Conservation (phyloP, 2,797 vertebrate species). For the Squalus acanthias region DNA sequence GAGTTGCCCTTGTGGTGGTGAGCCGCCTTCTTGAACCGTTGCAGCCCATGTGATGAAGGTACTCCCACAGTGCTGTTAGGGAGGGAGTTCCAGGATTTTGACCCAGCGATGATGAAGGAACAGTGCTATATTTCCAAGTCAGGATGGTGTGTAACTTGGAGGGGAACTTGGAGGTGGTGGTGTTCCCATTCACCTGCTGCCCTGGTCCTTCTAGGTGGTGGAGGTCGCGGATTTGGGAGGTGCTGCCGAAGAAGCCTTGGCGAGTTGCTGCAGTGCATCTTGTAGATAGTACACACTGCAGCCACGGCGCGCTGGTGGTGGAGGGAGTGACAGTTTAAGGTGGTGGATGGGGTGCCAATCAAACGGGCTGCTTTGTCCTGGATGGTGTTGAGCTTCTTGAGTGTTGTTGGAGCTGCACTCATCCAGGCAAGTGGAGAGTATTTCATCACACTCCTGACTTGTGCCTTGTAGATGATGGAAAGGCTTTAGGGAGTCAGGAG, state of each 20-base stretch:
- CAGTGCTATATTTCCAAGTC: neutral
- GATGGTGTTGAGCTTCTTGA: neutral
- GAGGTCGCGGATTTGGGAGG: too few species aligned
- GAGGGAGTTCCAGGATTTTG: neutral
- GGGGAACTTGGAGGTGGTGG: neutral
- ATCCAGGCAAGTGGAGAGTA: neutral
- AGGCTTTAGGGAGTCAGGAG: neutral
- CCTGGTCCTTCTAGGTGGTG: neutral
- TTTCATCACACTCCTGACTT: neutral
- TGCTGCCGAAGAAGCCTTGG: neutral
- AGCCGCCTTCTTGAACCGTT: neutral
- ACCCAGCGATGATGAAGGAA: neutral
- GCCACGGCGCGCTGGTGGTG: too few species aligned
- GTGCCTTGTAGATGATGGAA: neutral
- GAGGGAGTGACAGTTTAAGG: neutral
- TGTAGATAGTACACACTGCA: neutral
- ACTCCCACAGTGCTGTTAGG: neutral
- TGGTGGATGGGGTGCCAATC: neutral
- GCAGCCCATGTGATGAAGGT: neutral
- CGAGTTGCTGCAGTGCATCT: neutral
- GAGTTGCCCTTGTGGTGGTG: neutral
- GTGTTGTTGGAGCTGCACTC: neutral
- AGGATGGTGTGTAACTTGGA: neutral
- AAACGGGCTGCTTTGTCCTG: too few species aligned
- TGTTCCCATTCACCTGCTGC: neutral